Base-by-base conservation (phyloP, 2,888 invertebrate genomes). In the Nomada flava region DNA sequence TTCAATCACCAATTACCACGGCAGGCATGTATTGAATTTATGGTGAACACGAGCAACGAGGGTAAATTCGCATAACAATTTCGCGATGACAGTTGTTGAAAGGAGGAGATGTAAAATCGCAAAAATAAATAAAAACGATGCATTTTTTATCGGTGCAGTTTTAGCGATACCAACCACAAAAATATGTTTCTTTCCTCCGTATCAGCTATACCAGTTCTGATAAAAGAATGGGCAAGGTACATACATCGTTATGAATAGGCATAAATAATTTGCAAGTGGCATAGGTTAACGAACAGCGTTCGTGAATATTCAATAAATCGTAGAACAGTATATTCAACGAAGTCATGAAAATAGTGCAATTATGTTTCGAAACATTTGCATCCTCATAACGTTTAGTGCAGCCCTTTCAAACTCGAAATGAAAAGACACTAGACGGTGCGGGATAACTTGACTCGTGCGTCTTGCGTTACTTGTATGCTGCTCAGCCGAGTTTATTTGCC, bases 261-360 rank as follows among this genome's bases (percentile, higher is more conserved):
- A 76, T 88, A 76, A 82, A 89, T 84, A 88, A 88, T 84, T 86
- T 71, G 79, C 23, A 70, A 60, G 69, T 78, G 68, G 47, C 80
- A 84, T 26, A 84, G 79, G 84, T 87, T 79, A 86, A 84, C 70
- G 78, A 78, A 86, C 68, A 67, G 10, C 36, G 52, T 60, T 50
- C 59, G 10, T 52, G 65, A 65, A 65, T 72, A 23, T 23, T 26
- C 20, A 64, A 42, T 23, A 53, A 50, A 57, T 26, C 23, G 36
- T 4, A 42, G 50, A 44, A 26, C 7, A 55, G n/a, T 26, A 13
- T 50, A 5, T 10, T 20, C 53, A 10, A 53, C 20, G 20, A 53
- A 53, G 18, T n/a, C 52, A 7, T 52, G n/a, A n/a, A 53, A 53
- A 10, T 20, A 7, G 9, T 10, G n/a, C n/a, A 20, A 29, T 7